phyloP scores from a whole-genome alignment of 2,797 vertebrate species.

The Margarornis squamiger region DNA sequence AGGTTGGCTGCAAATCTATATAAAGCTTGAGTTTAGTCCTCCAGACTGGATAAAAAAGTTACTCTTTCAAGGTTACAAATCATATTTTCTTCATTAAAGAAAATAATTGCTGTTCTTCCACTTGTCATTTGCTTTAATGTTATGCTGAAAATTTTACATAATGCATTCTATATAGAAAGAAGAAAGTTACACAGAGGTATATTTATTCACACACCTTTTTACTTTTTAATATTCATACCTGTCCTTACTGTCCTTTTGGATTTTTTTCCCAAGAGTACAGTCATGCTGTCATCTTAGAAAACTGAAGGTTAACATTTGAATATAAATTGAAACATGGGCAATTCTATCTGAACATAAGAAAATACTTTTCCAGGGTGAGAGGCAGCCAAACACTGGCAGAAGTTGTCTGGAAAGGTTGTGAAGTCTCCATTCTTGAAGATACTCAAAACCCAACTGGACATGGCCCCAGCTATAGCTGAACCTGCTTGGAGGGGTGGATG shows the following conservation, averaged over 20 bases:
- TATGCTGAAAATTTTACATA: background rate
- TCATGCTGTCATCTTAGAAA: background rate
- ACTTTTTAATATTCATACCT: background rate
- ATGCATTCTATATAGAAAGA: background rate
- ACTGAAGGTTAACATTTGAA: background rate
- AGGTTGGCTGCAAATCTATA: conserved; percentile 21
- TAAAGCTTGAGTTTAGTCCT: conserved; percentile 33
- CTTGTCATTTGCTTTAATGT: conserved; percentile 39
- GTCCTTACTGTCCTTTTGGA: background rate
- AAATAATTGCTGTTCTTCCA: conserved; percentile 29
- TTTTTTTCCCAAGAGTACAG: background rate
- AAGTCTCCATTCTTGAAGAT: background rate
- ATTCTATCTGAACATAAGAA: background rate
- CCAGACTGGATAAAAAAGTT: conserved; percentile 22
- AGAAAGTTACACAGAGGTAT: background rate
- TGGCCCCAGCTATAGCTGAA: background rate
- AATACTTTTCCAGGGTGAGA: background rate
- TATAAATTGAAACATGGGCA: background rate
- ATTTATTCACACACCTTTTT: background rate
- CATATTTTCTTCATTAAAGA: conserved; percentile 66
- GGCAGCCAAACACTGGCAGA: background rate
- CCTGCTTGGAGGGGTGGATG: accelerated
- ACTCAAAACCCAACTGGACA: accelerated
- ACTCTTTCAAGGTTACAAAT: conserved; percentile 38
- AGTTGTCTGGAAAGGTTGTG: background rate